Evolutionary conservation across 2,113 vertebrate genomes (phyloP).

Genomic region (Colistium nudipinnis): DNA sequence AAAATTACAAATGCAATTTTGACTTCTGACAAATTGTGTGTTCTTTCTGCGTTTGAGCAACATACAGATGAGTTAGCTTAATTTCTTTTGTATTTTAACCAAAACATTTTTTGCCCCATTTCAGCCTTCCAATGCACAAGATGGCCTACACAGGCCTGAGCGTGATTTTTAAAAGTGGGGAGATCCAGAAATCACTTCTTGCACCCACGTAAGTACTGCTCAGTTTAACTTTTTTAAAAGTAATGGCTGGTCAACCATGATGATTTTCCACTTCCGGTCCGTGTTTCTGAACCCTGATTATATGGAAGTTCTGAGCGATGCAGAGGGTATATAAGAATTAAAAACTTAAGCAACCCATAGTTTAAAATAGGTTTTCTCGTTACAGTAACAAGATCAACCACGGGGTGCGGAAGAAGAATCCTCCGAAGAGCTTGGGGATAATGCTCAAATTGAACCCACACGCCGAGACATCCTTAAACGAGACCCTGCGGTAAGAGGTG

Average conservation of each 20-base stretch:
- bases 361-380: not conserved
- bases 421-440: constrained; percentile 94
- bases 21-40: not conserved
- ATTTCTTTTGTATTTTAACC: no score
- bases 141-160: constrained; percentile 97
- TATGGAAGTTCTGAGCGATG: constrained; percentile 76
- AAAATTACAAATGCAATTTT: not conserved
- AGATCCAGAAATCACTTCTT: constrained; percentile 93
- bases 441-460: constrained; percentile 98
- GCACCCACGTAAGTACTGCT: constrained; percentile 85
- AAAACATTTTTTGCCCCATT: constrained; percentile 10
- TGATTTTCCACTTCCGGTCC: constrained; percentile 81
- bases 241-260: constrained; percentile 55
- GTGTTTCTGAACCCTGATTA: constrained; percentile 83
- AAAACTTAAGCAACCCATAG: not conserved
- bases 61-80: no score
- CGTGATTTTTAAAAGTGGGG: constrained; percentile 94
- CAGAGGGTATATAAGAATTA: no score
- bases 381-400: constrained; percentile 91
- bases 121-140: constrained; percentile 96
- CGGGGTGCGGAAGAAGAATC: constrained; percentile 97
- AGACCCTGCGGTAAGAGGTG: constrained; percentile 83
- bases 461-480: constrained; percentile 94
- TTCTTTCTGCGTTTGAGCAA: constrained; percentile 74
- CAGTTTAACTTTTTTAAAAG: not conserved